Evolutionary conservation across 2,888 invertebrate genomes (phyloP), one percentile per base, ranked within the genome.

Genomic region (Drosophila monieri): DNA sequence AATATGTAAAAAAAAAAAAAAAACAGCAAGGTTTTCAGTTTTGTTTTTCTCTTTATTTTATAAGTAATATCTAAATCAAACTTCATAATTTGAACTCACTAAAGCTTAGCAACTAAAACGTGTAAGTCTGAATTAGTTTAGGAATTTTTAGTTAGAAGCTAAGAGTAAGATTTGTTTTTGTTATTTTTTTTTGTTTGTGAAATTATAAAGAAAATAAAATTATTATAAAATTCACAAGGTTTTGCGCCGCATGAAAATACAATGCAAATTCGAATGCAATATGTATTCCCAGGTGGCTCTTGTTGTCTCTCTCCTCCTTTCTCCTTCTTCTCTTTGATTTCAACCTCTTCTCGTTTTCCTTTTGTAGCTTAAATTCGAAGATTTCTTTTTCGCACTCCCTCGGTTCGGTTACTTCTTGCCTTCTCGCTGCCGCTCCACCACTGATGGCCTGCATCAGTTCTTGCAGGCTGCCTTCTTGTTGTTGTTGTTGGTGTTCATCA

Each of bases 401-500:
- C 54, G 39, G 67, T 64, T 61, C 58, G 52, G 47, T 57, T 47
- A 39, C 54, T 54, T 43, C 25, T 51, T 78, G 65, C 56, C 52
- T 60, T 72, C 18, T 48, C 30, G 37, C 47, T 46, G 18, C 43
- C 44, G 59, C 58, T 60, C 25, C 54, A 41, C 55, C 49, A 23
- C 51, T 43, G 61, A 52, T 41, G 41, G 52, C 21, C 64, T 56
- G 54, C 47, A 61, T 58, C 66, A 89, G 72, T 88, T 86, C 74
- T 89, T 89, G 60, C 62, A 57, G 32, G 72, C 60, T 8, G 60
- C 67, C 88, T 96, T 95, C 91, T 95, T 95, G 81, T 94, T 94
- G 91, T 97, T 96, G 84, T 94, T 94, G 91, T 97, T 95, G 32
- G 96, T 95, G 91, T 97, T 97, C 91, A 94, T 94, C 76, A 97